Conservation (phyloP, 1,140 invertebrate species). For the Drosophila triauraria region DNA sequence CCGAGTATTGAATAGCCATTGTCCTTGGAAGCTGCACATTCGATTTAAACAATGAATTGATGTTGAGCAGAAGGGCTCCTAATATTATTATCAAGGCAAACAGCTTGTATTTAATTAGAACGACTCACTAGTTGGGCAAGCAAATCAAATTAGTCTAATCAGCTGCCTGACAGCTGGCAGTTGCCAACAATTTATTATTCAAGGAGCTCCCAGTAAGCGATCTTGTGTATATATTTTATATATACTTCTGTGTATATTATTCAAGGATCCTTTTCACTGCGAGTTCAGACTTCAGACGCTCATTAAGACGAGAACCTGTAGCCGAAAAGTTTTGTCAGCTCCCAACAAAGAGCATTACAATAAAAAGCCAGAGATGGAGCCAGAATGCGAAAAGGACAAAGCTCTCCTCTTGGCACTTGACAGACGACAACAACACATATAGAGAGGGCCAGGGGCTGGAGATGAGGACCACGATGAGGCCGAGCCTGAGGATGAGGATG, state of each 20-base stretch:
- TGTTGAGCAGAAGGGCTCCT: neutral
- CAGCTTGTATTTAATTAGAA: neutral
- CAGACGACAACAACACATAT: constrained; percentile 43
- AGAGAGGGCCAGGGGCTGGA: constrained; percentile 3
- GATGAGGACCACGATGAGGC: neutral
- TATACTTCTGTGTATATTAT: neutral
- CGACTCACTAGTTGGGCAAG: too few species aligned
- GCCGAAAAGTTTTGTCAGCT: constrained; percentile 39
- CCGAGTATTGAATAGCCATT: neutral
- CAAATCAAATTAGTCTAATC: neutral
- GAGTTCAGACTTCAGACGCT: neutral
- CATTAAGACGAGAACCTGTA: constrained; percentile 36
- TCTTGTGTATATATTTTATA: neutral
- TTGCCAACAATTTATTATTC: too few species aligned
- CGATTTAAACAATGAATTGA: neutral
- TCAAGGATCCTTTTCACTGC: constrained; percentile 5
- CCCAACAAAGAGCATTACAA: constrained; percentile 41
- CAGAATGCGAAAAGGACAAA: constrained; percentile 55
- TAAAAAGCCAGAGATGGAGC: constrained; percentile 24
- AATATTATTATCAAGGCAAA: neutral
- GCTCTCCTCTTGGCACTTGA: constrained; percentile 74
- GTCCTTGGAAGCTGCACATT: neutral
- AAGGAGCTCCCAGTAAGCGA: neutral
- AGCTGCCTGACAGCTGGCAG: too few species aligned
- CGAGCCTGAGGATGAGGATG: constrained; percentile 8